A percentile compares a stretch with the other conserved stretches of the same genome.
Evolutionary conservation across 2,113 vertebrate genomes (phyloP).

Genomic region (Ceyx margarethae): DNA sequence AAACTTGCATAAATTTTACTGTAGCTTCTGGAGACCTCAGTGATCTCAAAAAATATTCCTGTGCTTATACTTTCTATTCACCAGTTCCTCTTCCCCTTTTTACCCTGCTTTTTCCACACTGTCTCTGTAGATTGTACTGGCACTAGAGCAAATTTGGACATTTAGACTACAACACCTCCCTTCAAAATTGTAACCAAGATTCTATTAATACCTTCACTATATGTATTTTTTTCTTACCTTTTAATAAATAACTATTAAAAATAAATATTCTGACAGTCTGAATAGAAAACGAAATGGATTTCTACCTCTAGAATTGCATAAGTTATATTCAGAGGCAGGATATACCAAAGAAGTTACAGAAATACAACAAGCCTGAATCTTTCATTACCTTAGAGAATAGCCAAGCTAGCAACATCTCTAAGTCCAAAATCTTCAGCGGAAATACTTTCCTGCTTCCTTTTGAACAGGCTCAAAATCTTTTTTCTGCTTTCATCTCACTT

Average conservation of each 20-base stretch:
- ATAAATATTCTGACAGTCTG: conserved; percentile 3
- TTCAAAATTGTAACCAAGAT: neutral
- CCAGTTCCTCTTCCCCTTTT: neutral
- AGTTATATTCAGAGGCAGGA: conserved; percentile 4
- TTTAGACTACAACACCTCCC: neutral
- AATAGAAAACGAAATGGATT: conserved; percentile 16
- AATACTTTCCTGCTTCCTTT: conserved; percentile 15
- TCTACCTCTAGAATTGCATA: neutral
- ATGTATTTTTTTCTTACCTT: neutral
- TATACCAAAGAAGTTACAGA: conserved; percentile 14
- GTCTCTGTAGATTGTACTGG: neutral
- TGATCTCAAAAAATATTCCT: neutral
- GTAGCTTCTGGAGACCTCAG: neutral
- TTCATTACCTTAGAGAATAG: conserved; percentile 57
- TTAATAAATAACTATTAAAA: conserved; percentile 2
- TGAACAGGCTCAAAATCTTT: neutral
- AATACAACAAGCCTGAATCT: conserved; percentile 38
- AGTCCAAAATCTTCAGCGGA: conserved; percentile 46
- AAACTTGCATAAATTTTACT: neutral
- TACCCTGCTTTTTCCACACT: neutral
- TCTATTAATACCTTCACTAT: neutral
- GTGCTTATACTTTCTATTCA: neutral
- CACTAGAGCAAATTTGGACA: neutral
- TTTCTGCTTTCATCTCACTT: conserved; percentile 2
- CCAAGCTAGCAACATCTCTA: conserved; percentile 26